phyloP scores from a whole-genome alignment of 2,888 invertebrate species.

The Ennomos erosarius region DNA sequence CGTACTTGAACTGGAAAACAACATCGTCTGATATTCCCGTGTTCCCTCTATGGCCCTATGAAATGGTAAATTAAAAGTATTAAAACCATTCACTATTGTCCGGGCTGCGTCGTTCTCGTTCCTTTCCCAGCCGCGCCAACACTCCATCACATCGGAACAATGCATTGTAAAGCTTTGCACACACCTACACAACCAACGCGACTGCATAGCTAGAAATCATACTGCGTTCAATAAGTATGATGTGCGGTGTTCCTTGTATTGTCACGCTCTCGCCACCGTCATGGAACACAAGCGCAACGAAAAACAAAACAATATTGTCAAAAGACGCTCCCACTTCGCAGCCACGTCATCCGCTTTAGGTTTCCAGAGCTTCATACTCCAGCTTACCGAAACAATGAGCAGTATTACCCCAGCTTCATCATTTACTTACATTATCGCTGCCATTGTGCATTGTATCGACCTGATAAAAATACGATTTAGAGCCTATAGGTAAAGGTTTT shows the following conservation, averaged over 20 bases:
- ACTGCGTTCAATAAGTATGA: no score
- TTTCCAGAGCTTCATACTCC: conserved; percentile 21
- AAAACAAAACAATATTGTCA: no score
- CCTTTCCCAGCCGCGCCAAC: conserved; percentile 23
- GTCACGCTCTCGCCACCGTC: no score
- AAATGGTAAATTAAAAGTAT: conserved; percentile 52
- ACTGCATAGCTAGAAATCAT: background rate
- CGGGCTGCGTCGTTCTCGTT: conserved; percentile 45
- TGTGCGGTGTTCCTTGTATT: no score
- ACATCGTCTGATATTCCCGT: background rate
- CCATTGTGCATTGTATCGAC: conserved; percentile 39
- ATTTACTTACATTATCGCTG: conserved; percentile 27
- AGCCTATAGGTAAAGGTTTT: conserved; percentile 14
- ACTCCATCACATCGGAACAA: conserved; percentile 17
- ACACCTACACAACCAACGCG: conserved; percentile 1
- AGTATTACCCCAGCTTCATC: conserved; percentile 19
- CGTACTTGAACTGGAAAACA: no score
- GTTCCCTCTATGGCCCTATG: conserved; percentile 40
- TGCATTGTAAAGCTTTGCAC: conserved; percentile 1
- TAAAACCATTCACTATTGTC: conserved; percentile 50
- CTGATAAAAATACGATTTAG: conserved; percentile 14
- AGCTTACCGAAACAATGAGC: conserved; percentile 28
- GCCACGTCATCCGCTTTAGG: background rate
- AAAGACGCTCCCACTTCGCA: background rate
- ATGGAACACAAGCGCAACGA: no score